Conservation (phyloP, 2,888 invertebrate species). For the Oligia fasciuncula region DNA sequence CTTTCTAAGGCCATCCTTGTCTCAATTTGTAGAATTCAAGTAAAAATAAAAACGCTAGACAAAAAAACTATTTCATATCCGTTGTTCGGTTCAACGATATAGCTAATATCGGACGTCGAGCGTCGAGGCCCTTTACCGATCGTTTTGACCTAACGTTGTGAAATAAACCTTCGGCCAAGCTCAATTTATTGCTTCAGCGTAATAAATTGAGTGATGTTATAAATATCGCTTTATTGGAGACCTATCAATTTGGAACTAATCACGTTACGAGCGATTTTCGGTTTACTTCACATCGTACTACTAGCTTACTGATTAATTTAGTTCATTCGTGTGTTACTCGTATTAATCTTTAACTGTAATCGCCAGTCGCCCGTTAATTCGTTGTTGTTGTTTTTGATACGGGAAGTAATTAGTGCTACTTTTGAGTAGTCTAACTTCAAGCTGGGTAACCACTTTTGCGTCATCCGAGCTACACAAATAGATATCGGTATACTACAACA, state of each 20-base stretch:
- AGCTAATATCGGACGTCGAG: slow-evolving; percentile 34
- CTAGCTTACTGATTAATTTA: neutral
- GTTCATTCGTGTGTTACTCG: neutral
- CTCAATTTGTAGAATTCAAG: slow-evolving; percentile 4
- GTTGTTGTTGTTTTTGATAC: neutral
- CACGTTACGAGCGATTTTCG: slow-evolving; percentile 34
- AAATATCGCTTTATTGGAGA: slow-evolving; percentile 45
- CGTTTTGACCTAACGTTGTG: slow-evolving; percentile 48
- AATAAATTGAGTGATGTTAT: slow-evolving; percentile 47
- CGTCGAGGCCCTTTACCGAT: slow-evolving; percentile 21
- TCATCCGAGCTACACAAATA: neutral
- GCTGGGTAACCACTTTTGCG: too few relatives aligned
- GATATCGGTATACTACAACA: neutral
- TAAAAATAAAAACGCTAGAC: slow-evolving; percentile 4
- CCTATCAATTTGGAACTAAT: slow-evolving; percentile 46
- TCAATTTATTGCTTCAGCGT: slow-evolving; percentile 44
- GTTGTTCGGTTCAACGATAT: slow-evolving; percentile 21
- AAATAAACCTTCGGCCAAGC: slow-evolving; percentile 48
- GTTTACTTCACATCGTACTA: slow-evolving; percentile 21
- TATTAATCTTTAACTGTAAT: slow-evolving; percentile 10
- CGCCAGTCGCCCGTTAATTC: neutral
- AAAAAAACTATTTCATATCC: slow-evolving; percentile 12
- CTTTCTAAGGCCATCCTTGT: neutral
- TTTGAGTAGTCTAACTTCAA: neutral
- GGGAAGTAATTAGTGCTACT: neutral